Percentiles rank a stretch among this genome's conserved stretches.
phyloP scores from a whole-genome alignment of 2,797 vertebrate genomes.

The Caiman crocodilus region DNA sequence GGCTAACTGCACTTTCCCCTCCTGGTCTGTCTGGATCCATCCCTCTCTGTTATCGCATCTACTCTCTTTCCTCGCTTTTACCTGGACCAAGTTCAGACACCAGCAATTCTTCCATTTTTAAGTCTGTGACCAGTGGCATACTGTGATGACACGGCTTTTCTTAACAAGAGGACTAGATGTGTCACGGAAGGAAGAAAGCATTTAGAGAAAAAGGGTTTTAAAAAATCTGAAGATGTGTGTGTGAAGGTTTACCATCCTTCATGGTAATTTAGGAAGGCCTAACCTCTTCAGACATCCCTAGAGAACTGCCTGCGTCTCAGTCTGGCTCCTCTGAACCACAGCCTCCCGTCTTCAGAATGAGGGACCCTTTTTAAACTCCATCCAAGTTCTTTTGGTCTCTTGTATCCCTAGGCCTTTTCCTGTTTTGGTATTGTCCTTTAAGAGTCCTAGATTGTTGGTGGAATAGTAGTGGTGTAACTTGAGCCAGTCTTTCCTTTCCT shows the following conservation, averaged over 20 bases:
- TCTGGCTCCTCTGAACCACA: background rate
- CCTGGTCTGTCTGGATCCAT: no score
- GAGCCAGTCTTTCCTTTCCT: background rate
- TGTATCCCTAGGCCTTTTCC: background rate
- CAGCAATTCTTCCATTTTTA: background rate
- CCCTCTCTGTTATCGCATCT: background rate
- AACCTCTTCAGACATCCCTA: background rate
- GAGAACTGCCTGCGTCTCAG: background rate
- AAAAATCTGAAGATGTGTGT: background rate
- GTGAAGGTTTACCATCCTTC: background rate
- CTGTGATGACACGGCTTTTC: background rate
- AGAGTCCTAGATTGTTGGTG: background rate
- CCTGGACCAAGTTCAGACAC: background rate
- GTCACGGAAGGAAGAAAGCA: background rate
- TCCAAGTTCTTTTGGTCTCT: background rate
- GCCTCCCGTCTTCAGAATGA: background rate
- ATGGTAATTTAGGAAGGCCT: background rate
- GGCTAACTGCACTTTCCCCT: no score
- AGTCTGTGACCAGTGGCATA: background rate
- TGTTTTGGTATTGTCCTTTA: background rate
- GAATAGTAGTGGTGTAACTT: background rate
- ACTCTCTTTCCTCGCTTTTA: background rate
- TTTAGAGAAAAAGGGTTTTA: accelerated
- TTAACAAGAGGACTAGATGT: background rate
- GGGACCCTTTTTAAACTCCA: background rate